phyloP scores from a whole-genome alignment of 2,888 invertebrate species.

The Linnaemya vulpina region DNA sequence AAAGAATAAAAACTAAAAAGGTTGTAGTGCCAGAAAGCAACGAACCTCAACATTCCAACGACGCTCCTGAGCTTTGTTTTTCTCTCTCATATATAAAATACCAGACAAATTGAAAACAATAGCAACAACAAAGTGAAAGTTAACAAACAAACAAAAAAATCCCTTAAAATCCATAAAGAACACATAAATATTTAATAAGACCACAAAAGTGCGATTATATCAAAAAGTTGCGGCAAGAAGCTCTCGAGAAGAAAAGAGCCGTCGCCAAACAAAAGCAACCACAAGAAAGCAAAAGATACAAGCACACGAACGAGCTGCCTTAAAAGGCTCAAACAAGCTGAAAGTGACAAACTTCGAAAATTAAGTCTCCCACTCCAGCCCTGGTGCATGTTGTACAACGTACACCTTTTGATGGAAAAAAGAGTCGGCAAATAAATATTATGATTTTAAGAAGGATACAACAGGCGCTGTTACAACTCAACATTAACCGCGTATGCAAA shows the following conservation, averaged over 20 bases:
- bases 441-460: not conserved
- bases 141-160: conserved; percentile 34
- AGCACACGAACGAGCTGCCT: too few species aligned
- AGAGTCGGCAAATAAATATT: conserved; percentile 14
- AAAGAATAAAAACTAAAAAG: too few species aligned
- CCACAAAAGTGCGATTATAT: conserved; percentile 69
- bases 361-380: not conserved
- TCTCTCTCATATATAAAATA: not conserved
- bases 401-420: conserved; percentile 16
- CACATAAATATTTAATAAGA: conserved; percentile 70
- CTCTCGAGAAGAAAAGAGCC: conserved; percentile 45
- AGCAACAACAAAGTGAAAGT: conserved; percentile 6
- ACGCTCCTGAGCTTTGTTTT: not conserved
- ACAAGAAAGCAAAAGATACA: not conserved
- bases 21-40: too few species aligned
- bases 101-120: conserved; percentile 45
- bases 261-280: conserved; percentile 21
- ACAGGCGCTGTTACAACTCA: conserved; percentile 11
- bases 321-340: conserved; percentile 17
- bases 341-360: conserved; percentile 28
- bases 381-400: not conserved
- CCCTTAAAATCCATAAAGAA: conserved; percentile 66
- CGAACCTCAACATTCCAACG: too few species aligned
- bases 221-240: conserved; percentile 64
- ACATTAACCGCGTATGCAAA: conserved; percentile 15